Base-by-base conservation (phyloP, 2,888 invertebrate species). In the Serrognathus titanus region DNA sequence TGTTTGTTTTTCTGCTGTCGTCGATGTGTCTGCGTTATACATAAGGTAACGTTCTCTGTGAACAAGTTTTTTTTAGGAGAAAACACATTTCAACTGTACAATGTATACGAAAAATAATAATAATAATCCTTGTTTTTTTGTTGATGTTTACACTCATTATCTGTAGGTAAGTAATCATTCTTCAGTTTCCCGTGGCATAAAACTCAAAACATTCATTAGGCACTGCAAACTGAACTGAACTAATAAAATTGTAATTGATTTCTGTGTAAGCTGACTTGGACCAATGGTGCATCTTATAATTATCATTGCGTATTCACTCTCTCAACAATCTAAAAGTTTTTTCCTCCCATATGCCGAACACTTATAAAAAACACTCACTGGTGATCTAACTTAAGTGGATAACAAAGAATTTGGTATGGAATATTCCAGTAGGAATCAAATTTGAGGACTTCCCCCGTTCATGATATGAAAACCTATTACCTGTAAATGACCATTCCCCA, bases 101-200 rank as follows among this genome's bases (percentile, higher is more conserved):
- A n/a, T n/a, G n/a, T n/a, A n/a, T n/a, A n/a, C n/a, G n/a, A n/a
- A n/a, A n/a, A n/a, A n/a, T n/a, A n/a, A n/a, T n/a, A n/a, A n/a
- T 38, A 7, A 12, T 37, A 16, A 16, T 16, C 16, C 16, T 16
- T 16, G 3, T 16, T 16, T 16, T 16, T 16, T 16, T 16, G 16
- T 2, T 16, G 2, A 16, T 16, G 16, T 16, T 16, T 16, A 2
- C 16, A 16, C 16, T 16, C 16, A 13, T 38, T 54, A 48, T 48
- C 49, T 84, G n/a, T n/a, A n/a, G n/a, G 77, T 89, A 94, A 1
- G 90, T 93, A 8, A 93, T 82, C 35, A 94, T 79, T 6, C 94
- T 94, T 93, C 94, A 94, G 73, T 95, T 94, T 73, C 94, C 93
- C 94, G 94, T 94, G 50, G 93, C 94, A 45, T 90, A 91, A 62